Evolutionary conservation across 2,888 invertebrate species (phyloP).

Genomic region (Drosophila mettleri): DNA sequence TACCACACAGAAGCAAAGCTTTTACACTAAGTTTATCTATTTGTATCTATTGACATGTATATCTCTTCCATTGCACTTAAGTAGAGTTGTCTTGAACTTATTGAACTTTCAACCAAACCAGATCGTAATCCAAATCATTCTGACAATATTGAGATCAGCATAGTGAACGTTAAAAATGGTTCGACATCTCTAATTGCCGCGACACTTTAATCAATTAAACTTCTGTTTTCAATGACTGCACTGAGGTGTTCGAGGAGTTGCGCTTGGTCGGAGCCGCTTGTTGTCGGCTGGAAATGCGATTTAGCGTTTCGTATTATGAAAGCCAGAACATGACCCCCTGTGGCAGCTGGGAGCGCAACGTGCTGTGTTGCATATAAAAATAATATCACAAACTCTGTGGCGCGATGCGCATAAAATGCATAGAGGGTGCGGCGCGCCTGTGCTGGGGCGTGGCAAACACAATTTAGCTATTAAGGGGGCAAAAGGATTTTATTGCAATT

Average conservation of each 20-base stretch:
- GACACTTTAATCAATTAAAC: no score
- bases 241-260: neutral
- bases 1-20: no score
- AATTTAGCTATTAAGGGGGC: conserved; percentile 70
- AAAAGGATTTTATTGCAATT: conserved; percentile 74
- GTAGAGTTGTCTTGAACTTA: no score
- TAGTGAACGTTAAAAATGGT: no score
- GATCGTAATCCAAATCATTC: no score
- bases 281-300: conserved; percentile 1
- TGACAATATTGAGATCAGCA: no score
- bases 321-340: conserved; percentile 12
- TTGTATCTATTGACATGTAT: no score
- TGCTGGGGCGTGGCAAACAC: conserved; percentile 59
- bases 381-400: conserved; percentile 29
- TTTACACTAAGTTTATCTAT: no score
- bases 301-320: conserved; percentile 23
- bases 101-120: no score
- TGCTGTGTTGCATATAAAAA: conserved; percentile 35
- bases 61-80: no score
- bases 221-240: neutral
- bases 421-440: neutral
- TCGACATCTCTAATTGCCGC: neutral
- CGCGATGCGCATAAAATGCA: conserved; percentile 63
- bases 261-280: neutral
- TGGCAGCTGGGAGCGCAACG: conserved; percentile 20